A percentile compares a stretch with the other conserved stretches of the same genome.
Evolutionary conservation across 1,140 invertebrate genomes (phyloP).

Genomic region (Bombus pascuorum): DNA sequence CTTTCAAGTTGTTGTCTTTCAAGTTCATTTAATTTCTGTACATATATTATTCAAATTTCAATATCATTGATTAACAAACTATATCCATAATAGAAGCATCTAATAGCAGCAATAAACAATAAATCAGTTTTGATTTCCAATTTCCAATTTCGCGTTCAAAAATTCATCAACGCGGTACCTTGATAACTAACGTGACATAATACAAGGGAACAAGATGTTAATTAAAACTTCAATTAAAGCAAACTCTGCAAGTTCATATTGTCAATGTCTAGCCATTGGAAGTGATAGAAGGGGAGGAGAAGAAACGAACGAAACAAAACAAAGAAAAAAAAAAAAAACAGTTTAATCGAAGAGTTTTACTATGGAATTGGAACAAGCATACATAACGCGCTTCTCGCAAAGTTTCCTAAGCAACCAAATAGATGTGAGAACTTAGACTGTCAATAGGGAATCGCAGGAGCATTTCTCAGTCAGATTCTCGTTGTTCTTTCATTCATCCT

Average conservation of each 20-base stretch:
- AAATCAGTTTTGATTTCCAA: no score
- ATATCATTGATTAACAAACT: not conserved
- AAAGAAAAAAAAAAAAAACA: not conserved
- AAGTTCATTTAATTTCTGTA: no score
- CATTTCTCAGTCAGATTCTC: no score
- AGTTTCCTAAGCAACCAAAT: not conserved
- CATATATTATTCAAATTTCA: no score
- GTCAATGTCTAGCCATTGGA: not conserved
- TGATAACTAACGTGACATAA: no score
- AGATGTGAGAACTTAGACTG: not conserved
- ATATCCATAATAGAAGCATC: not conserved
- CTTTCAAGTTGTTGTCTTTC: no score
- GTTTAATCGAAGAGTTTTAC: slow-evolving; percentile 24
- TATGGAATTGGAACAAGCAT: slow-evolving; percentile 47
- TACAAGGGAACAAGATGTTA: slow-evolving; percentile 48
- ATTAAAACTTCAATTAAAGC: slow-evolving; percentile 66
- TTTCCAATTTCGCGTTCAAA: no score
- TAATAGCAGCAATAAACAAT: no score
- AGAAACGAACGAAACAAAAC: not conserved
- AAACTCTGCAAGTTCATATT: not conserved
- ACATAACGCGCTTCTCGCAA: not conserved
- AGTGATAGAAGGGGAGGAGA: not conserved
- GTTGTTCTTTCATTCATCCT: no score
- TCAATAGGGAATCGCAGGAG: slow-evolving; percentile 71
- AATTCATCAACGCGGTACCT: not conserved